phyloP scores from a whole-genome alignment of 2,888 invertebrate species.

The Coelinius sp. region DNA sequence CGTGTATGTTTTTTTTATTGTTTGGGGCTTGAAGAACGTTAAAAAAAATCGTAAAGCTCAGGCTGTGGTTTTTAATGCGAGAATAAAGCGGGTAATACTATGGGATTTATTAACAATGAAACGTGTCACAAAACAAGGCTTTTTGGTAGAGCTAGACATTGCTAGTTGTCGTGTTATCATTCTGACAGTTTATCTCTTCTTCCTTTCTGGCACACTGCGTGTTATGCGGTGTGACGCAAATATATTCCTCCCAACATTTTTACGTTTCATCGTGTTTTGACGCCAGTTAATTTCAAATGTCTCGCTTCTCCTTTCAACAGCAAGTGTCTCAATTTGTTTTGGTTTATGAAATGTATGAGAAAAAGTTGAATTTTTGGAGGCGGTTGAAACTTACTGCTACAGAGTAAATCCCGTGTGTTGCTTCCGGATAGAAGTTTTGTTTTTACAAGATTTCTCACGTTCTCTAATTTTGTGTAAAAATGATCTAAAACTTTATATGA shows the following conservation, averaged over 20 bases:
- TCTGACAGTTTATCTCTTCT: constrained; percentile 20
- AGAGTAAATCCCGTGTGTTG: too few relatives aligned
- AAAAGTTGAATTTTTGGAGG: background rate
- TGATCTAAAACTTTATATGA: too few relatives aligned
- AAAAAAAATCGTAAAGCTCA: background rate
- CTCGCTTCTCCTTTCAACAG: background rate
- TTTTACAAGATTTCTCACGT: too few relatives aligned
- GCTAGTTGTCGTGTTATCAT: background rate
- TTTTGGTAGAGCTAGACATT: constrained; percentile 19
- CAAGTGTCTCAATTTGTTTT: background rate
- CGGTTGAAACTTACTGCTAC: background rate
- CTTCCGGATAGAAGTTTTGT: too few relatives aligned
- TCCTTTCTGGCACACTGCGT: constrained; percentile 7
- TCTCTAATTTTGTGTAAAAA: too few relatives aligned
- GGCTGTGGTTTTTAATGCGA: background rate
- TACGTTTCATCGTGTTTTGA: background rate
- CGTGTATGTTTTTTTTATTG: background rate
- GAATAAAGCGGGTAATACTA: background rate
- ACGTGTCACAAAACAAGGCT: background rate
- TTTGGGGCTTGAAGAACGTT: background rate
- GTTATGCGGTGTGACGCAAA: constrained; percentile 26
- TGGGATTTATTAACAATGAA: background rate
- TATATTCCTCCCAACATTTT: constrained; percentile 10
- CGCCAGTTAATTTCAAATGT: background rate
- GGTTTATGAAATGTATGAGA: background rate